Conservation (phyloP, 2,888 invertebrate genomes). For the Bembecia ichneumoniformis region DNA sequence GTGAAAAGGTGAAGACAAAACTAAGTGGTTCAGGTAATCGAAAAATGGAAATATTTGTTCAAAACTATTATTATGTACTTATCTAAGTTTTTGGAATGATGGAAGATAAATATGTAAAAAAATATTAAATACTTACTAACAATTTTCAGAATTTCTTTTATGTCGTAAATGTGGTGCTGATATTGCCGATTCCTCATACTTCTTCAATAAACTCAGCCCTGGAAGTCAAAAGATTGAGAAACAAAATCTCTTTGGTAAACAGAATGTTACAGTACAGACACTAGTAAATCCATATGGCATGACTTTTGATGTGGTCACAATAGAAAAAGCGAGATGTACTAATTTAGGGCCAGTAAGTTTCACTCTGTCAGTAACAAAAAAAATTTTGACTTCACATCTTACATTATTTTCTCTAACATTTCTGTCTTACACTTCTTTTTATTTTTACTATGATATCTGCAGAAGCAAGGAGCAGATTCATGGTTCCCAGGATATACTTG, state of each 20-base stretch:
- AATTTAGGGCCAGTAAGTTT: constrained; percentile 62
- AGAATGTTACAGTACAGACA: constrained; percentile 69
- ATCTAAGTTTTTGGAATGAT: too few relatives aligned
- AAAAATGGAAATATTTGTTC: too few relatives aligned
- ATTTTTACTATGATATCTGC: neutral
- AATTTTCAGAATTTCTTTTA: constrained; percentile 58
- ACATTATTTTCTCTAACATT: neutral
- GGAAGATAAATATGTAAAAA: neutral
- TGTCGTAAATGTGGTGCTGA: constrained; percentile 75
- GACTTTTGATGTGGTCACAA: constrained; percentile 65
- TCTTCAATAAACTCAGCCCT: constrained; percentile 66
- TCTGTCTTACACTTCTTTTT: too few relatives aligned
- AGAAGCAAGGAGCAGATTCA: constrained; percentile 71
- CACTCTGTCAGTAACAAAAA: too few relatives aligned
- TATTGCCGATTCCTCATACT: constrained; percentile 66
- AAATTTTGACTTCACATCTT: neutral
- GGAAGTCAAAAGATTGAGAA: constrained; percentile 55
- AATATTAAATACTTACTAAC: neutral
- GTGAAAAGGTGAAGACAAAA: neutral
- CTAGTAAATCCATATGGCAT: constrained; percentile 70
- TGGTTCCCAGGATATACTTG: constrained; percentile 79
- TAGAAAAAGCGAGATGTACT: constrained; percentile 69
- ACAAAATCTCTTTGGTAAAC: constrained; percentile 66
- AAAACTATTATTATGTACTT: too few relatives aligned
- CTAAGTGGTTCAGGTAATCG: neutral